Conservation (phyloP, 1,140 invertebrate species). For the Frieseomelitta varia region DNA sequence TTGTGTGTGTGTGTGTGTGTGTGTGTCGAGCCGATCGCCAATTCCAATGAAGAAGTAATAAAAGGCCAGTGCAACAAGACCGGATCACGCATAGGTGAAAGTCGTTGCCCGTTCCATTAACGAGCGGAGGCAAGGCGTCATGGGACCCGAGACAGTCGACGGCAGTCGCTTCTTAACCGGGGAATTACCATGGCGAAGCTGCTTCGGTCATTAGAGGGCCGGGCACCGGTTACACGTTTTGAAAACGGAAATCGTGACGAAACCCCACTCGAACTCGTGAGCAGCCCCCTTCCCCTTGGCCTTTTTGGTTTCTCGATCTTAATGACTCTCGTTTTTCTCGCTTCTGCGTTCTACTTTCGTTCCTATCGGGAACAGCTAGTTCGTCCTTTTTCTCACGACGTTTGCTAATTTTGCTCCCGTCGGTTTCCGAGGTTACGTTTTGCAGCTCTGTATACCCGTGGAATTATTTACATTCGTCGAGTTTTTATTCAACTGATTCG, state of each 20-base stretch:
- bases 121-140: constrained; percentile 22
- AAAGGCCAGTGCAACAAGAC: constrained; percentile 10
- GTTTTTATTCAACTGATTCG: too few species aligned
- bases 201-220: constrained; percentile 40
- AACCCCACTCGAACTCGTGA: neutral
- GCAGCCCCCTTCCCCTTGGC: too few species aligned
- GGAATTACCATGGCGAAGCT: constrained; percentile 38
- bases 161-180: constrained; percentile 12
- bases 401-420: too few species aligned
- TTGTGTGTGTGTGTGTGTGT: neutral
- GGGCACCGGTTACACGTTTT: constrained; percentile 38
- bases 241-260: constrained; percentile 52
- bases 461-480: too few species aligned
- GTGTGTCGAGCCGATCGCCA: neutral
- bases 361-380: neutral
- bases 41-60: neutral
- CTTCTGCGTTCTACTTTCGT: neutral
- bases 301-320: neutral
- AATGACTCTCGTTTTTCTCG: neutral
- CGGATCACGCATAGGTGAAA: constrained; percentile 43
- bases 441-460: too few species aligned
- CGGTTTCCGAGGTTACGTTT: too few species aligned
- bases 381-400: neutral
- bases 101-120: constrained; percentile 49
- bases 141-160: constrained; percentile 15